These are phyloP conservation scores for Drosophila ananassae DNA, from an alignment of 1,140 invertebrate genomes.

Conservation along the genomic window DNA sequence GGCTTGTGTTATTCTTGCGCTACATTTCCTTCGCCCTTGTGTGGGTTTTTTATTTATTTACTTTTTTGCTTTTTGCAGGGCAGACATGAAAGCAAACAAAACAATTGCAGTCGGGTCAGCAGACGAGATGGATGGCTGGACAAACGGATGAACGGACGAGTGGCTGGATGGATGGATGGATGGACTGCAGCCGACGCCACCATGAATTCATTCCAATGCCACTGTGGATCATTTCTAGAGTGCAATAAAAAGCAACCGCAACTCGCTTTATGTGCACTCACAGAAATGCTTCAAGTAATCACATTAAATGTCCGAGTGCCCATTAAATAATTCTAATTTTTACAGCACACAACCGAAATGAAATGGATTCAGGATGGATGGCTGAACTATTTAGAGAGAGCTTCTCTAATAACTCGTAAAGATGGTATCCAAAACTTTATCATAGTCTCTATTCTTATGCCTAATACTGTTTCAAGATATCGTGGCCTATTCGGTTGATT, in stretches of 20 bases:
- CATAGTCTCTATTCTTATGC: background rate
- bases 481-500: constrained; percentile 67
- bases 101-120: constrained; percentile 66
- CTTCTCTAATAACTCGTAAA: background rate
- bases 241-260: constrained; percentile 69
- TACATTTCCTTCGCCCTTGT: constrained; percentile 44
- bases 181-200: constrained; percentile 31
- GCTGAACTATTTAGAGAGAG: too few relatives aligned
- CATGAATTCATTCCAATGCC: constrained; percentile 37
- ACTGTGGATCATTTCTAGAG: constrained; percentile 66
- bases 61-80: constrained; percentile 47
- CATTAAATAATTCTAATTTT: constrained; percentile 1
- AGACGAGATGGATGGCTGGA: constrained; percentile 25
- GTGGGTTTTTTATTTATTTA: constrained; percentile 20
- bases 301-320: background rate
- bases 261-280: constrained; percentile 10
- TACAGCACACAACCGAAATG: background rate
- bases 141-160: constrained; percentile 14
- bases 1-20: constrained; percentile 65
- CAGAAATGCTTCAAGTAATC: background rate
- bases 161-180: constrained; percentile 14
- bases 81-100: constrained; percentile 73
- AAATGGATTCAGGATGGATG: background rate
- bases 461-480: constrained; percentile 20
- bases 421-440: too few relatives aligned